Evolutionary conservation across 2,113 vertebrate genomes (phyloP).

Genomic region (Arothron firmamentum): DNA sequence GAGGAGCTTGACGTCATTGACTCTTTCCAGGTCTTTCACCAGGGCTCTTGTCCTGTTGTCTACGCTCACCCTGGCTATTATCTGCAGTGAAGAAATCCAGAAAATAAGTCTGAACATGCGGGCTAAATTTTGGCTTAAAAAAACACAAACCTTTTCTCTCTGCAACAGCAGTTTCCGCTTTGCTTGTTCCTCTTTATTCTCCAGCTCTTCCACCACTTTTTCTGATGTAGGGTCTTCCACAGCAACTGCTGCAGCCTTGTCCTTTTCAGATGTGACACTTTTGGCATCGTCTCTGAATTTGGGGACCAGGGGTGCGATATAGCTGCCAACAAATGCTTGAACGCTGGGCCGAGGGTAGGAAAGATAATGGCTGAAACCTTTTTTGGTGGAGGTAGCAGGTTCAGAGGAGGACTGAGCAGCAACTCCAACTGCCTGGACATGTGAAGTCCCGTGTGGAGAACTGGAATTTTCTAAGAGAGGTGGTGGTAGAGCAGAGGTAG

Average conservation of each 20-base stretch:
- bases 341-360: slow-evolving; percentile 87
- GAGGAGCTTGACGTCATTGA: slow-evolving; percentile 81
- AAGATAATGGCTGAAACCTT: slow-evolving; percentile 86
- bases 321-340: slow-evolving; percentile 91
- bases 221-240: slow-evolving; percentile 31
- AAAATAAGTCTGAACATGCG: too few relatives aligned
- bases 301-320: slow-evolving; percentile 88
- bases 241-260: slow-evolving; percentile 27
- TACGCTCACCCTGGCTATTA: slow-evolving; percentile 91
- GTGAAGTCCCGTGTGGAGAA: slow-evolving; percentile 12
- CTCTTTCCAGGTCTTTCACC: slow-evolving; percentile 85
- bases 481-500: slow-evolving; percentile 6
- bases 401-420: slow-evolving; percentile 10
- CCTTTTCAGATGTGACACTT: slow-evolving; percentile 55
- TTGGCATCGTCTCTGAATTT: slow-evolving; percentile 82
- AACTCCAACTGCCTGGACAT: slow-evolving; percentile 9
- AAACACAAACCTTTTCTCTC: slow-evolving; percentile 82
- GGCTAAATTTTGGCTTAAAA: not conserved
- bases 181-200: slow-evolving; percentile 66
- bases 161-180: slow-evolving; percentile 78
- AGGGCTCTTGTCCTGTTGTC: slow-evolving; percentile 91
- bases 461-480: slow-evolving; percentile 12
- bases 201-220: slow-evolving; percentile 16
- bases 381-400: slow-evolving; percentile 75
- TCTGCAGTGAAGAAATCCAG: slow-evolving; percentile 68